Conservation (phyloP, 2,888 invertebrate genomes). For the Plemyria rubiginata region DNA sequence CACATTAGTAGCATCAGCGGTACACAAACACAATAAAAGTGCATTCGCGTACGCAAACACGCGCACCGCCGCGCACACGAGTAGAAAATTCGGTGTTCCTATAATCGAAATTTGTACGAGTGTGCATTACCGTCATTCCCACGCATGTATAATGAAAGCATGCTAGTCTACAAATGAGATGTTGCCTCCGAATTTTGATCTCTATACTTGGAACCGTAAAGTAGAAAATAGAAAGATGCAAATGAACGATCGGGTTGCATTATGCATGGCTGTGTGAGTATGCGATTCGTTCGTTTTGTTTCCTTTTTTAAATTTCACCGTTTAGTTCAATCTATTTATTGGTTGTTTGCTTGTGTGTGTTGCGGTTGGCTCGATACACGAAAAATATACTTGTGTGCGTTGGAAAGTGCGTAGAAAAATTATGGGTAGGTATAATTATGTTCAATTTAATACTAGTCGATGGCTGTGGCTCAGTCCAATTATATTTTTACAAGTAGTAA, state of each 20-base stretch:
- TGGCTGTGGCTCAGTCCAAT: slow-evolving; percentile 27
- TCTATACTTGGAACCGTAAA: slow-evolving; percentile 42
- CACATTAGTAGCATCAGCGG: slow-evolving; percentile 51
- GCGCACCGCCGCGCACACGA: slow-evolving; percentile 55
- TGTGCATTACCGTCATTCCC: slow-evolving; percentile 68
- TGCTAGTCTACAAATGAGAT: slow-evolving; percentile 70
- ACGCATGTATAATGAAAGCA: slow-evolving; percentile 75
- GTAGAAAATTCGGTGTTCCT: slow-evolving; percentile 77
- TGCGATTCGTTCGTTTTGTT: slow-evolving; percentile 82
- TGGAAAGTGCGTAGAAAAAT: slow-evolving; percentile 83
- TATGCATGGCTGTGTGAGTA: slow-evolving; percentile 67
- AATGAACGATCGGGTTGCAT: slow-evolving; percentile 82
- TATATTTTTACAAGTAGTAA: slow-evolving; percentile 15
- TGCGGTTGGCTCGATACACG: slow-evolving; percentile 58
- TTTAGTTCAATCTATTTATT: slow-evolving; percentile 86
- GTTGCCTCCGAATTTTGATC: slow-evolving; percentile 48
- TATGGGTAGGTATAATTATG: slow-evolving; percentile 71
- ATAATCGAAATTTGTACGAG: slow-evolving; percentile 71
- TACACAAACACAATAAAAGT: slow-evolving; percentile 69
- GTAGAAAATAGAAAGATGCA: slow-evolving; percentile 42
- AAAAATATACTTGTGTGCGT: slow-evolving; percentile 51
- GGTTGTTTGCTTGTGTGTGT: slow-evolving; percentile 73
- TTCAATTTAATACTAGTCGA: slow-evolving; percentile 59
- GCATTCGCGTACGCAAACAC: slow-evolving; percentile 65
- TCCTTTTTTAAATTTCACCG: slow-evolving; percentile 84